Evolutionary conservation across 2,113 vertebrate genomes (phyloP).

Genomic region (Oriolus oriolus): DNA sequence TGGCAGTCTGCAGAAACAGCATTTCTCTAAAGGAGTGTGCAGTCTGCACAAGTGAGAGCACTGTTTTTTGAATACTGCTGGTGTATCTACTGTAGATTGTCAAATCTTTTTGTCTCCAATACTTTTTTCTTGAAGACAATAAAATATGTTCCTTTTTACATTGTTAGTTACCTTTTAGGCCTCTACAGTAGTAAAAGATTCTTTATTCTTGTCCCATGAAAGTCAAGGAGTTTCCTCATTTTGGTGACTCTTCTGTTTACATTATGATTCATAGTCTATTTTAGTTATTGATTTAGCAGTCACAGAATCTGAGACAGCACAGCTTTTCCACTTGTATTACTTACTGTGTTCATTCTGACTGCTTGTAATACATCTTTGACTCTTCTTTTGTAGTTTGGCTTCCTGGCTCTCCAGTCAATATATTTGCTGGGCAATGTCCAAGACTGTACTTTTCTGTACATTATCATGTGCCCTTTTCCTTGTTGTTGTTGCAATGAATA

Average conservation of each 20-base stretch:
- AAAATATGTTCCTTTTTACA: not conserved
- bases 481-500: not conserved
- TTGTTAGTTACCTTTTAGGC: not conserved
- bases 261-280: not conserved
- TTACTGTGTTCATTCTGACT: not conserved
- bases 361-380: not conserved
- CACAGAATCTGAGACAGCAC: not conserved
- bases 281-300: not conserved
- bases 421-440: not conserved
- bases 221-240: not conserved
- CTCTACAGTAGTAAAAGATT: not conserved
- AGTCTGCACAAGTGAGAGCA: conserved; percentile 9
- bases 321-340: not conserved
- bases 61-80: not conserved
- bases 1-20: conserved; percentile 46
- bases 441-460: not conserved
- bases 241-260: not conserved
- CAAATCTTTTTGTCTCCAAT: not conserved
- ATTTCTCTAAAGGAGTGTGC: conserved; percentile 30
- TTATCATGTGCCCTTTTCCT: not conserved
- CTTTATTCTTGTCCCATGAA: not conserved
- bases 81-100: not conserved
- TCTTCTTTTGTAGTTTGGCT: not conserved
- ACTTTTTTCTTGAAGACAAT: not conserved
- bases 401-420: not conserved